A percentile compares a stretch with the other conserved stretches of the same genome.
These are phyloP conservation scores for Coelinius sp. DNA, from an alignment of 2,888 invertebrate species.

Conservation along the genomic window DNA sequence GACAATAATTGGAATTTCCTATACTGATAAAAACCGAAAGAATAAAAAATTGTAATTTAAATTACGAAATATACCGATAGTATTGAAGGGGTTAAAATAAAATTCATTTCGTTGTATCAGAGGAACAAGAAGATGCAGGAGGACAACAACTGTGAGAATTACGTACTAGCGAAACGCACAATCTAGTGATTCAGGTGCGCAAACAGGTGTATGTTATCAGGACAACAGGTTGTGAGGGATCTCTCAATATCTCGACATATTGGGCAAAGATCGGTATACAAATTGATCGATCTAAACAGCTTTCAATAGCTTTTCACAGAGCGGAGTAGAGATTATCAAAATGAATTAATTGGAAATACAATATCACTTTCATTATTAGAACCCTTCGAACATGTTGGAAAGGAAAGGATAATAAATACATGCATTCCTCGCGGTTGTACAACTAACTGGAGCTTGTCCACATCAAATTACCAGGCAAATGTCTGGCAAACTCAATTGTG, in stretches of 20 bases:
- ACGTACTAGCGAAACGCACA: constrained; percentile 46
- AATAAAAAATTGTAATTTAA: neutral
- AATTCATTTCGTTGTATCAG: constrained; percentile 55
- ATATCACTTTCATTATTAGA: no score
- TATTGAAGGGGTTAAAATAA: constrained; percentile 59
- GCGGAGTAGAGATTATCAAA: no score
- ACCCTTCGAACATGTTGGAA: neutral
- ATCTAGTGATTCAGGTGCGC: constrained; percentile 64
- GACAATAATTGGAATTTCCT: neutral
- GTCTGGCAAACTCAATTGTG: constrained; percentile 30
- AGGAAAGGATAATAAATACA: constrained; percentile 11
- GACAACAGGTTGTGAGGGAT: constrained; percentile 53
- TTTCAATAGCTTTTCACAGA: neutral
- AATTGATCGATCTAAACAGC: neutral
- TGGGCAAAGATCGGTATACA: neutral
- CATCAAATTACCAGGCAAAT: constrained; percentile 31
- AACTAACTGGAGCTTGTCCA: constrained; percentile 28
- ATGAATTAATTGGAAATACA: no score
- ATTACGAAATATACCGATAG: constrained; percentile 9
- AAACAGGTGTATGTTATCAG: constrained; percentile 60
- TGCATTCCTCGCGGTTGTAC: constrained; percentile 14
- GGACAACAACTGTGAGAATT: constrained; percentile 26
- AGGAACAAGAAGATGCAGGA: constrained; percentile 52
- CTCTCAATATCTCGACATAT: constrained; percentile 29
- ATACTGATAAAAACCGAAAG: neutral